Percentiles rank a stretch among this genome's conserved stretches.
Conservation (phyloP, 2,888 invertebrate genomes). For the Metallyticus violacea region DNA sequence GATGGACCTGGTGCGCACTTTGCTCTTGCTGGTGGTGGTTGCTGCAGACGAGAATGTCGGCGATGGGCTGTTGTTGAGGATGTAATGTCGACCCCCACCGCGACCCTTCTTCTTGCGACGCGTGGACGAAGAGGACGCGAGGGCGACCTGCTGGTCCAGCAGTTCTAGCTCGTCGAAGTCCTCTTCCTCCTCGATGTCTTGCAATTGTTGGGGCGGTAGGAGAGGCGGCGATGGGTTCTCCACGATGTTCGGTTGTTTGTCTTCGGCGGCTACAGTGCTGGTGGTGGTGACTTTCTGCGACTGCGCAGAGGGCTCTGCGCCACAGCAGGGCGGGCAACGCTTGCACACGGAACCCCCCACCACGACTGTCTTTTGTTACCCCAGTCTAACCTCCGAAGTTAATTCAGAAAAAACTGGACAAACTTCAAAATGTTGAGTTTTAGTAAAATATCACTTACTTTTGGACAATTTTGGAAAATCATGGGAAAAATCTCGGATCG, state of each 20-base stretch:
- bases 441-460: too few species aligned
- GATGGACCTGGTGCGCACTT: constrained; percentile 46
- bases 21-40: constrained; percentile 11
- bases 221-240: constrained; percentile 11
- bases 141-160: constrained; percentile 46
- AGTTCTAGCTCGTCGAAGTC: constrained; percentile 49
- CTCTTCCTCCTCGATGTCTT: constrained; percentile 82
- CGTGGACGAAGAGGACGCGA: constrained; percentile 49
- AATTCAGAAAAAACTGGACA: too few species aligned
- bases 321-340: constrained; percentile 33
- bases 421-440: too few species aligned
- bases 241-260: constrained; percentile 6
- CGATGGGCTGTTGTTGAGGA: constrained; percentile 38
- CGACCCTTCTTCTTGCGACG: constrained; percentile 52
- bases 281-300: neutral
- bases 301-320: constrained; percentile 26
- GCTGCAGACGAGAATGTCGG: constrained; percentile 45
- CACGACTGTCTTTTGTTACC: constrained; percentile 28
- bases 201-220: constrained; percentile 57
- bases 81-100: constrained; percentile 37
- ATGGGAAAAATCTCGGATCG: too few species aligned
- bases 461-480: too few species aligned
- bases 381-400: neutral
- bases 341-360: constrained; percentile 37
- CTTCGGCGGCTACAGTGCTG: constrained; percentile 40